Base-by-base conservation (phyloP, 35 echinoderm and acorn worm genomes). In the Eucidaris tribuloides region DNA sequence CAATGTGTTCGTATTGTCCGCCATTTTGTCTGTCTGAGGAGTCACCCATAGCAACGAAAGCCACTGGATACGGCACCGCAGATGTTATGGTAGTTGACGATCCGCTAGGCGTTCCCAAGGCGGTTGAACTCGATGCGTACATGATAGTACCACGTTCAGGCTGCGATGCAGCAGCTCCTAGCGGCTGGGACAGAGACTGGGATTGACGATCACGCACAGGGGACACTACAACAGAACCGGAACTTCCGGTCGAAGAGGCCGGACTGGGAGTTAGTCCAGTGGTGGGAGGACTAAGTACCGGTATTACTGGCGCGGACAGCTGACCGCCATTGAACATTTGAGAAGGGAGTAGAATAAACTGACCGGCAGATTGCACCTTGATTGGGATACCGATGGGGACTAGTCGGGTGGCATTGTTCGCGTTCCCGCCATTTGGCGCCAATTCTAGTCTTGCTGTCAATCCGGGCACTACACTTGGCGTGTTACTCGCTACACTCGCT, bases 51-150 rank as follows among this genome's bases (percentile, higher is more conserved):
- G 79, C 79, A 14, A 59, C 29, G 46, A 56, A 56, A 62, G 79
- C 36, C 4, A 48, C 9, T 25, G 60, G 82, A 31, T 65, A 68
- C 15, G 82, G 59, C 82, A 36, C 41, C 18, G 62, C 59, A 30
- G 38, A 22, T 27, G 41, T 3, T 71, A 38, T 32, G 11, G 41
- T 71, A 43, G 60, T 71, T 17, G 82, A 22, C 27, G 14, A 60
- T 46, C 42, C 31, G 42, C 49, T 55, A 23, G 77, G 7, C 24
- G 77, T 23, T 23, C 44, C 19, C 34, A 80, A 11, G 24, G 59
- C 18, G 41, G 82, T 63, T n/a, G 82, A 63, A 48, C 4, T 45
- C 27, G 45, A 84, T n/a, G 82, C 62, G 38, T 45, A 84, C 62
- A 70, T 46, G 44, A 48, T 65, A 7, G 42, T 35, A 17, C 82